Evolutionary conservation across 2,797 vertebrate species (phyloP), one percentile per base, ranked within the genome.

Genomic region (Alauda arvensis): DNA sequence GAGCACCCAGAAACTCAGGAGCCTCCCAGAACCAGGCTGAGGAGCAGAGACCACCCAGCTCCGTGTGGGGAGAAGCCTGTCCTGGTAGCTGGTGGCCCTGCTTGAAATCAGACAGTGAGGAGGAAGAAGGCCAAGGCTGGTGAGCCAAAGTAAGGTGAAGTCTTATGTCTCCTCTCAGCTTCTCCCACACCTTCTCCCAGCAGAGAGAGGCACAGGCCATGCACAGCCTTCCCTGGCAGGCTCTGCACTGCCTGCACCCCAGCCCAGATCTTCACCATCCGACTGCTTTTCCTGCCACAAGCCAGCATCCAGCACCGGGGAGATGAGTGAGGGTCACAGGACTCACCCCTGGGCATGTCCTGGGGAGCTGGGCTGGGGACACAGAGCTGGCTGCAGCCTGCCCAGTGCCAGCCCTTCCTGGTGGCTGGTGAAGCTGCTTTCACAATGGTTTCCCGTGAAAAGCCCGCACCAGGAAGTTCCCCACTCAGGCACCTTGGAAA

Each of bases 401-500:
- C 69, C 68, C 77, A 5, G 48, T 55, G 61, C 28, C 79, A 85
- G 69, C 70, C 83, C 40, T 83, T 88, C 69, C 74, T 71, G 69
- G n/a, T 60, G 76, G 79, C 70, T 87, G 85, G 56, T 3, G 25
- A 68, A 77, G 85, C 84, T 52, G 69, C 62, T 92, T 88, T 91
- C 42, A 10, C 84, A 88, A 78, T 62, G 33, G 62, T 83, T 93
- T 85, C 72, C 55, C 17, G n/a, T 51, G 43, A 80, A 75, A 75
- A 93, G 48, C 84, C 69, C 2, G 18, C 77, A 66, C 15, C 72
- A 57, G 93, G 85, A 91, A 94, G 79, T 68, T 85, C 13, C 3
- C 40, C 29, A 52, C 87, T 93, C 48, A n/a, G 19, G 29, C 59
- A 91, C 60, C 88, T 88, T 66, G 72, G 75, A 25, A 80, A 87